A percentile compares a stretch with the other conserved stretches of the same genome.
phyloP scores from a whole-genome alignment of 2,888 invertebrate species.

The Drosophila bunnanda region DNA sequence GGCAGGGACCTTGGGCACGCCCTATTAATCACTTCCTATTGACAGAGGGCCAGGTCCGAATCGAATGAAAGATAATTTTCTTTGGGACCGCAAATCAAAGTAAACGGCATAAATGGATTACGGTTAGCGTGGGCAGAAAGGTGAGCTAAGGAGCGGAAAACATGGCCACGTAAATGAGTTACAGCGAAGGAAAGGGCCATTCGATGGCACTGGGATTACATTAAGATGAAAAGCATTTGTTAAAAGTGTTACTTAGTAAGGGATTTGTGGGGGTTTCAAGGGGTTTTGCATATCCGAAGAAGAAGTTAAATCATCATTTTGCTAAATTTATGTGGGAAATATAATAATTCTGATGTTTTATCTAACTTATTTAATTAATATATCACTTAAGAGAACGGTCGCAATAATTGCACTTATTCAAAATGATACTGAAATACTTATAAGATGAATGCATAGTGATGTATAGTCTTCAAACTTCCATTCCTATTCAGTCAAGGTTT shows the following conservation, averaged over 20 bases:
- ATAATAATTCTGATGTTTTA: neutral
- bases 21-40: conserved; percentile 75
- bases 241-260: conserved; percentile 36
- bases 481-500: neutral
- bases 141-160: conserved; percentile 51
- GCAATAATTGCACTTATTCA: too few relatives aligned
- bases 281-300: neutral
- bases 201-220: neutral
- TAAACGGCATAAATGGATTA: conserved; percentile 74
- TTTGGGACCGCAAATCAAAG: conserved; percentile 63
- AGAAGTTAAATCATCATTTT: too few relatives aligned
- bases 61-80: conserved; percentile 73
- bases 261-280: conserved; percentile 31
- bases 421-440: too few relatives aligned
- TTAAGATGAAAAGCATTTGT: conserved; percentile 15
- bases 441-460: neutral
- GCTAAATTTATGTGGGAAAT: neutral
- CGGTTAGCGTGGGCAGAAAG: conserved; percentile 17
- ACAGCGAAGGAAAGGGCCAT: conserved; percentile 13
- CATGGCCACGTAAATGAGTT: conserved; percentile 69
- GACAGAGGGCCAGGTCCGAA: conserved; percentile 51
- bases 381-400: neutral
- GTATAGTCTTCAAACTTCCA: neutral
- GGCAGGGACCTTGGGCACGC: conserved; percentile 39
- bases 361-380: neutral